phyloP scores from a whole-genome alignment of 30 jellyfish, hydroid and myxozoan species.

The Chrysaora quinquecirrha region DNA sequence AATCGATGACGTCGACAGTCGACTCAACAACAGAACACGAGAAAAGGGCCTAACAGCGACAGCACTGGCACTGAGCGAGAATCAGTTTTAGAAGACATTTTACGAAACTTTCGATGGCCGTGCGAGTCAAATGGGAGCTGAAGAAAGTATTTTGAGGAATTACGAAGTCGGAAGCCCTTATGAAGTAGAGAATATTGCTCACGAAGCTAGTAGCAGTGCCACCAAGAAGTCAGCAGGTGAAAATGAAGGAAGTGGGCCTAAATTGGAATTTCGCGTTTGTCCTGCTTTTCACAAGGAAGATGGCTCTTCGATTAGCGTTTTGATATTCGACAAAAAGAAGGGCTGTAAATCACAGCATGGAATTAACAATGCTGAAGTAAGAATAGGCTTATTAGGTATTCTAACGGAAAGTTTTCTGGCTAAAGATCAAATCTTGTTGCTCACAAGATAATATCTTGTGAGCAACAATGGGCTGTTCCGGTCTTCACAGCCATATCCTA shows the following conservation, averaged over 20 bases:
- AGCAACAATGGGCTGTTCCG: no score
- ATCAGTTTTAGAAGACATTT: no score
- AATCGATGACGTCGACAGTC: no score
- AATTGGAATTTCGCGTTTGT: conserved; percentile 17
- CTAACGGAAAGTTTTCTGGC: no score
- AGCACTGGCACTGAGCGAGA: background rate
- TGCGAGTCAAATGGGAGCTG: conserved; percentile 96
- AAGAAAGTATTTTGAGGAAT: conserved; percentile 40
- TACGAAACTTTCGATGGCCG: no score
- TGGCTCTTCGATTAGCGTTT: conserved; percentile 59
- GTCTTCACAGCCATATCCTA: background rate
- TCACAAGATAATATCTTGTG: no score
- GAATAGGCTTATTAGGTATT: no score
- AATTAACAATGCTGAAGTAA: conserved; percentile 71
- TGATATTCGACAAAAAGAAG: conserved; percentile 46
- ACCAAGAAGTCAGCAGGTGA: background rate
- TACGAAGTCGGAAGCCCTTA: conserved; percentile 63
- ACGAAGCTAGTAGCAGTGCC: no score
- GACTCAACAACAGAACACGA: background rate
- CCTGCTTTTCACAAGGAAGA: conserved; percentile 67
- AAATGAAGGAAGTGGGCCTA: background rate
- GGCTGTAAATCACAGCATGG: conserved; percentile 27
- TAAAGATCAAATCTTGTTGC: no score
- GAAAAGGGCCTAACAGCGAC: background rate
- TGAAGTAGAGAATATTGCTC: conserved; percentile 8